Evolutionary conservation across 2,797 vertebrate genomes (phyloP), one percentile per base, ranked within the genome.

Genomic region (Diglossa cyanea): DNA sequence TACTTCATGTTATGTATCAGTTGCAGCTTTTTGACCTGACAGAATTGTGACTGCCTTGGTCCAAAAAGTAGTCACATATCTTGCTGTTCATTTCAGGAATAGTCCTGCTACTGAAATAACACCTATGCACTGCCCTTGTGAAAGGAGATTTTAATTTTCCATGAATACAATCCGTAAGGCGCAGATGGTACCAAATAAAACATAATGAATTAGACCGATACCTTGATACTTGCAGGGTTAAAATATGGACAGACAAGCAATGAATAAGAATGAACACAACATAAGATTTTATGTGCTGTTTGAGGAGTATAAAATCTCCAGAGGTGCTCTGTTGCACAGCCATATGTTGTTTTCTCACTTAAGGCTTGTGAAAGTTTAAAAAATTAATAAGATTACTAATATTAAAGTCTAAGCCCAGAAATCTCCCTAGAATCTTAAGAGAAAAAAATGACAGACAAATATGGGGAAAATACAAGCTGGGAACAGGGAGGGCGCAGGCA

Each of bases 301-400:
- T 5, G 13, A 89, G 44, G 58, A 66, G 35, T 75, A 86, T 92
- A 92, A 95, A 95, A 86, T 94, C 94, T 96, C 90, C 88, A 92
- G 96, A 96, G 93, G 58, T 88, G 48, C 35, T 94, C 66, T 83
- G 88, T 87, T 96, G 79, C 88, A 93, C 48, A 93, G 91, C 93
- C 96, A 95, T 96, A 97, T 97, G 95, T 72, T 95, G 84, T 93
- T 94, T 96, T 89, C 7, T 6, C 50, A 77, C 78, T 86, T 78
- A 94, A 92, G 55, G 72, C 79, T 83, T 85, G 68, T 73, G 86
- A 93, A 95, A 94, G 68, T 96, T 97, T 96, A 94, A 97, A 90
- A 93, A 83, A 95, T 95, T 96, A 96, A 95, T 94, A 95, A 93
- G 88, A 94, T 92, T 95, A 90, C 65, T 90, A 93, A 96, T 97